Conservation (phyloP, 2,113 vertebrate genomes). For the Tor tambroides region DNA sequence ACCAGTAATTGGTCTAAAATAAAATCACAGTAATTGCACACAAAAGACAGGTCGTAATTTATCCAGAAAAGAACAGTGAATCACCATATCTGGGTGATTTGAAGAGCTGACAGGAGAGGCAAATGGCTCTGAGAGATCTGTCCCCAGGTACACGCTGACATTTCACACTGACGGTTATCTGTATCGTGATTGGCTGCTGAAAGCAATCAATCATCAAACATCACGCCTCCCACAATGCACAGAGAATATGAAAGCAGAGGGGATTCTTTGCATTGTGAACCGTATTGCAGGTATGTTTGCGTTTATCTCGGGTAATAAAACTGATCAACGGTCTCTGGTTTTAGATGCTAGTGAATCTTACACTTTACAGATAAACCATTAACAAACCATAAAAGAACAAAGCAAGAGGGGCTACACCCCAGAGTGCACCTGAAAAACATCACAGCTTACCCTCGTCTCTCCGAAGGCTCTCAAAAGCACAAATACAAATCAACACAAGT, state of each 20-base stretch:
- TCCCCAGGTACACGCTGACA: slow-evolving; percentile 34
- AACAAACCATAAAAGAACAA: slow-evolving; percentile 1
- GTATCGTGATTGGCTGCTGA: neutral
- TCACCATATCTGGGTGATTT: slow-evolving; percentile 33
- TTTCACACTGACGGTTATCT: slow-evolving; percentile 8
- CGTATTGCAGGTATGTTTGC: neutral
- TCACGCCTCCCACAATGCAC: neutral
- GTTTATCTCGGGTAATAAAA: neutral
- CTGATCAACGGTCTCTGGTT: neutral
- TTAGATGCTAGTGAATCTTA: neutral
- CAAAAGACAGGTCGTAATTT: slow-evolving; percentile 39
- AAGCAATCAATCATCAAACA: slow-evolving; percentile 2
- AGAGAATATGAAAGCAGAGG: neutral
- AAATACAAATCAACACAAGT: slow-evolving; percentile 11
- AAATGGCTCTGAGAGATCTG: neutral
- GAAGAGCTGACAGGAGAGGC: neutral
- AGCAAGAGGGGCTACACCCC: neutral
- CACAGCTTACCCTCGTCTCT: slow-evolving; percentile 2
- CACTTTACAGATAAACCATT: neutral
- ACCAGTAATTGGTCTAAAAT: slow-evolving; percentile 54
- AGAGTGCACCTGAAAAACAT: neutral
- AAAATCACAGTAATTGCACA: slow-evolving; percentile 59
- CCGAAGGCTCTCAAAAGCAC: neutral
- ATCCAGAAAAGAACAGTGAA: slow-evolving; percentile 23
- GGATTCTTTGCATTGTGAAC: neutral